Evolutionary conservation across 1,140 invertebrate species (phyloP), one percentile per base, ranked within the genome.

Genomic region (Aphelinus atriplicis): DNA sequence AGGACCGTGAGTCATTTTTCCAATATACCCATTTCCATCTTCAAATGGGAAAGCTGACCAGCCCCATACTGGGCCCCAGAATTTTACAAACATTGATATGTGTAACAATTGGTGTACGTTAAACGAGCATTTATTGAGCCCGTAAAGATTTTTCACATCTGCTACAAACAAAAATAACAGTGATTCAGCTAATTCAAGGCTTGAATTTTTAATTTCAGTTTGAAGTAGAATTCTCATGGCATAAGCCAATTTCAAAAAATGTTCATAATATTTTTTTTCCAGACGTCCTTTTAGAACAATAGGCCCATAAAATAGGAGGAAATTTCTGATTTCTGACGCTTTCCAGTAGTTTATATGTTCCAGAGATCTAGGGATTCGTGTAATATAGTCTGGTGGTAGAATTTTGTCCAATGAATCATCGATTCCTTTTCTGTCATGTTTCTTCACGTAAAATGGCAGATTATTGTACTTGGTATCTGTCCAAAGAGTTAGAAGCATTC

Each of bases 21-120:
- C 60, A 48, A 68, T 51, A 47, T 71, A 56, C 3, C 72, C 68
- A 56, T 73, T 77, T 42, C 48, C 72, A 48, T 77, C 62, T 67
- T 77, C 72, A 67, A 77, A 77, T 9, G 56, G 5, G 61, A 74
- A 77, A 9, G 50, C 48, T 61, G 76, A 71, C 76, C 68, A 74
- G 7, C 57, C 64, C 47, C 63, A 66, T 4, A 71, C 9, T 10
- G 76, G 76, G n/a, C 76, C 67, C 76, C 76, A 77, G 43, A n/a
- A 4, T 61, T 45, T 50, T 65, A 77, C 71, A 9, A 47, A 46
- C 0, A 48, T 3, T 42, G 62, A 46, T 6, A 77, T 45, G 71
- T 77, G 75, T 4, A 51, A 68, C 3, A 77, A 53, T 50, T 73
- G 76, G 56, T 77, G 76, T 50, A 77, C 66, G 43, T 77, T 77